These are phyloP conservation scores for Athene noctua DNA, from an alignment of 2,113 vertebrate genomes.

Conservation along the genomic window DNA sequence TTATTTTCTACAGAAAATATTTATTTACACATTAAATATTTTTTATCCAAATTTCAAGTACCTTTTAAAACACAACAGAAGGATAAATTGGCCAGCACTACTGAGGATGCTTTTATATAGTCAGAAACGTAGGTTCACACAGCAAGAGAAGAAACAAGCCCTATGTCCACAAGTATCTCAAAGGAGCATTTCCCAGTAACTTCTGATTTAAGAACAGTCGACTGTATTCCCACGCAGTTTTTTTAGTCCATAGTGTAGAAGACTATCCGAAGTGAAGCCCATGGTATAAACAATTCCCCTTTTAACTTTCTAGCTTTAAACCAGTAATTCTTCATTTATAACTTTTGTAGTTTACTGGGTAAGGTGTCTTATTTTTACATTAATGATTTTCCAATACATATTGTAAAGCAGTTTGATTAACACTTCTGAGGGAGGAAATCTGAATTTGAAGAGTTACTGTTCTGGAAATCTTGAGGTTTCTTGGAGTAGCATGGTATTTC, in stretches of 20 bases:
- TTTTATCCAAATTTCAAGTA: neutral
- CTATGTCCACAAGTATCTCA: neutral
- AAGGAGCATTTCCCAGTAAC: neutral
- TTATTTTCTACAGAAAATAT: neutral
- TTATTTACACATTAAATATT: neutral
- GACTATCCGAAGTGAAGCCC: neutral
- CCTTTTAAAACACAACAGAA: neutral
- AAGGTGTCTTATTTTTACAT: neutral
- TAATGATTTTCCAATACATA: neutral
- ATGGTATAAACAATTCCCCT: neutral
- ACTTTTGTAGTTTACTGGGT: neutral
- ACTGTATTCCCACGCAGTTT: neutral
- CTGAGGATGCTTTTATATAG: neutral
- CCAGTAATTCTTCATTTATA: neutral
- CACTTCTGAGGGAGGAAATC: neutral
- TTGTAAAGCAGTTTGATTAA: neutral
- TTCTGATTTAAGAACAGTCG: neutral
- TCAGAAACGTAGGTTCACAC: neutral
- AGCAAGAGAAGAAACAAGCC: neutral
- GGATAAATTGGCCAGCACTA: neutral
- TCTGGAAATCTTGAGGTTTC: conserved; percentile 19
- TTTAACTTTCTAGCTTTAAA: neutral
- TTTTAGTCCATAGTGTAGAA: neutral
- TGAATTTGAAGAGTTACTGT: neutral
- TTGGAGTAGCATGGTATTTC: neutral